Evolutionary conservation across 2,797 vertebrate species (phyloP).

Genomic region (Fundulus diaphanus): DNA sequence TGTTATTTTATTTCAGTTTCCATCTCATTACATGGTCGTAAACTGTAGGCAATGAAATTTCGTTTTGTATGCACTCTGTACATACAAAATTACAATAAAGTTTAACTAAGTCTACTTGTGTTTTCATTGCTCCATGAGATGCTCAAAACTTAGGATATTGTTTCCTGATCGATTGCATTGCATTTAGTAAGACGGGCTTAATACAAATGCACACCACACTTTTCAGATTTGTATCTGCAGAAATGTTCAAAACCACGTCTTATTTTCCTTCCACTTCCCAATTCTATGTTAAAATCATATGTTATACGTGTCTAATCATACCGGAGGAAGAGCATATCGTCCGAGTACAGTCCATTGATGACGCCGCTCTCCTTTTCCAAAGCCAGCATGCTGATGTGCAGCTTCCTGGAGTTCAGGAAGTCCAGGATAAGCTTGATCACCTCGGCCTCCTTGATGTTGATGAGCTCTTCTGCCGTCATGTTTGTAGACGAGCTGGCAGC

Average conservation of each 20-base stretch:
- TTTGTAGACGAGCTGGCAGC: conserved; percentile 47
- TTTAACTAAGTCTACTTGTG: too few species aligned
- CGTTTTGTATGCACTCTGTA: too few species aligned
- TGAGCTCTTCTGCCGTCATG: conserved; percentile 97
- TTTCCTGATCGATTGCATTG: background rate
- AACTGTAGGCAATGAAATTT: too few species aligned
- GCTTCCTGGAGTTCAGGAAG: conserved; percentile 94
- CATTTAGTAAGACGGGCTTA: background rate
- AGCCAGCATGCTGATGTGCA: conserved; percentile 97
- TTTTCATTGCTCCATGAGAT: too few species aligned
- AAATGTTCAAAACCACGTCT: too few species aligned
- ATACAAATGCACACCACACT: background rate
- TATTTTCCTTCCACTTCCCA: background rate
- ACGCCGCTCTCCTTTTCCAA: conserved; percentile 96
- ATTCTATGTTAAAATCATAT: accelerated
- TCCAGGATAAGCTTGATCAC: conserved; percentile 96
- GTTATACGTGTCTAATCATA: conserved; percentile 49
- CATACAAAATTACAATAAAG: too few species aligned
- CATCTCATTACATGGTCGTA: too few species aligned
- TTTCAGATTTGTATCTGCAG: background rate
- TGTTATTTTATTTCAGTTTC: too few species aligned
- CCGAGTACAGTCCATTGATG: conserved; percentile 97
- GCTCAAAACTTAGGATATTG: too few species aligned
- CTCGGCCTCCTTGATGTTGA: conserved; percentile 96
- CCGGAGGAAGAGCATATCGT: conserved; percentile 99